Evolutionary conservation across 2,888 invertebrate genomes (phyloP).

Genomic region (Hemicrepidius hirtus): DNA sequence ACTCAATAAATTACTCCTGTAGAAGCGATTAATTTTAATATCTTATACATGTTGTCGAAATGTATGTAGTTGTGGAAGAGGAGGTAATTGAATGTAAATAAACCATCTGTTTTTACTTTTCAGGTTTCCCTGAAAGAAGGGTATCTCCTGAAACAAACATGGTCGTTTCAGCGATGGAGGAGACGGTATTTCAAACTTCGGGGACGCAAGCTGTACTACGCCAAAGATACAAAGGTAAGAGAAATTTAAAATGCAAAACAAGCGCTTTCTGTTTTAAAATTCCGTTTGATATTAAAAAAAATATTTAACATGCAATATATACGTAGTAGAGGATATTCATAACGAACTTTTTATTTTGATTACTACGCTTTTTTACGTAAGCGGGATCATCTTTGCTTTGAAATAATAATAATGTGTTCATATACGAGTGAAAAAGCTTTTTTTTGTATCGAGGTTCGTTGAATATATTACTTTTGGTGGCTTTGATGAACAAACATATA

Average conservation of each 20-base stretch:
- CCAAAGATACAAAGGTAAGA: constrained; percentile 87
- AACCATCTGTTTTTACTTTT: constrained; percentile 50
- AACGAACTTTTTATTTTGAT: background rate
- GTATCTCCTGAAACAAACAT: constrained; percentile 90
- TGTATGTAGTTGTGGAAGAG: too few species aligned
- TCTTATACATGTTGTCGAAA: too few species aligned
- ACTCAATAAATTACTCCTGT: too few species aligned
- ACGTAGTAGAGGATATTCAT: background rate
- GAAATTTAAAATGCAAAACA: background rate
- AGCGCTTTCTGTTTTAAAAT: constrained; percentile 13
- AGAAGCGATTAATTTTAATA: too few species aligned
- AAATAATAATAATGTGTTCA: background rate
- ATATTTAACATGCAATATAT: background rate
- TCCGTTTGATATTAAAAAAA: constrained; percentile 3
- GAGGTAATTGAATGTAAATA: background rate
- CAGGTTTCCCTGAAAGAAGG: constrained; percentile 84
- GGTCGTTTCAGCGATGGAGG: constrained; percentile 90
- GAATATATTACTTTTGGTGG: too few species aligned
- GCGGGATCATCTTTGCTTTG: background rate
- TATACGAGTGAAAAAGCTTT: background rate
- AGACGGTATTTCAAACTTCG: constrained; percentile 89
- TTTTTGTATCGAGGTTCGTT: too few species aligned
- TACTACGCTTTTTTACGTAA: background rate
- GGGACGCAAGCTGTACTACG: constrained; percentile 89
- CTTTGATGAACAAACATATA: too few species aligned